These are phyloP conservation scores for Drosophila ercepeae DNA, from an alignment of 1,140 invertebrate genomes.

Conservation along the genomic window DNA sequence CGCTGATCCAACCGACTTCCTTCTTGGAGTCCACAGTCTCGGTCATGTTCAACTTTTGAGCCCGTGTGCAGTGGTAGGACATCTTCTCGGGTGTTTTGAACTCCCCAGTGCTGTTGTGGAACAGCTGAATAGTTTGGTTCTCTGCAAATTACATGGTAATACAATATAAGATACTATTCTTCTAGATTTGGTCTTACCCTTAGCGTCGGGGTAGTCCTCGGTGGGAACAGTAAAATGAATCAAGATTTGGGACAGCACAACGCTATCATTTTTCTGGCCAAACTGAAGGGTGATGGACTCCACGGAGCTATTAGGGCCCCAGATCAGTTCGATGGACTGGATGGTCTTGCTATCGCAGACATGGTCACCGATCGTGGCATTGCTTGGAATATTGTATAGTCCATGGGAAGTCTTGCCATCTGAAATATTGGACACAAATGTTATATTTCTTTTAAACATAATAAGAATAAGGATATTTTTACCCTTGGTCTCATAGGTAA, in stretches of 20 bases:
- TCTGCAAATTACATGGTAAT: slow-evolving; percentile 64
- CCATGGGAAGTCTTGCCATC: slow-evolving; percentile 56
- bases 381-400: slow-evolving; percentile 66
- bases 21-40: slow-evolving; percentile 61
- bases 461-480: too few relatives aligned
- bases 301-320: slow-evolving; percentile 54
- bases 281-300: slow-evolving; percentile 59
- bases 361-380: slow-evolving; percentile 58
- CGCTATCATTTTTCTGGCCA: slow-evolving; percentile 48
- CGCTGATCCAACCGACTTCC: slow-evolving; percentile 82
- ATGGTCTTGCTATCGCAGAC: slow-evolving; percentile 45
- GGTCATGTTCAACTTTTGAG: slow-evolving; percentile 85
- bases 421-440: too few relatives aligned
- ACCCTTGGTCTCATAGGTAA: slow-evolving; percentile 85
- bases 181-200: too few relatives aligned
- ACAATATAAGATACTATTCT: not conserved
- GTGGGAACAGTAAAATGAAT: slow-evolving; percentile 45
- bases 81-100: slow-evolving; percentile 86
- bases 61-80: slow-evolving; percentile 88
- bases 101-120: slow-evolving; percentile 78
- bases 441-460: too few relatives aligned
- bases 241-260: slow-evolving; percentile 49
- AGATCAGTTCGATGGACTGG: slow-evolving; percentile 64
- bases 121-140: slow-evolving; percentile 84
- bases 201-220: slow-evolving; percentile 68